These are phyloP conservation scores for Lynx canadensis DNA, from an alignment of 2,113 vertebrate species.

Conservation along the genomic window DNA sequence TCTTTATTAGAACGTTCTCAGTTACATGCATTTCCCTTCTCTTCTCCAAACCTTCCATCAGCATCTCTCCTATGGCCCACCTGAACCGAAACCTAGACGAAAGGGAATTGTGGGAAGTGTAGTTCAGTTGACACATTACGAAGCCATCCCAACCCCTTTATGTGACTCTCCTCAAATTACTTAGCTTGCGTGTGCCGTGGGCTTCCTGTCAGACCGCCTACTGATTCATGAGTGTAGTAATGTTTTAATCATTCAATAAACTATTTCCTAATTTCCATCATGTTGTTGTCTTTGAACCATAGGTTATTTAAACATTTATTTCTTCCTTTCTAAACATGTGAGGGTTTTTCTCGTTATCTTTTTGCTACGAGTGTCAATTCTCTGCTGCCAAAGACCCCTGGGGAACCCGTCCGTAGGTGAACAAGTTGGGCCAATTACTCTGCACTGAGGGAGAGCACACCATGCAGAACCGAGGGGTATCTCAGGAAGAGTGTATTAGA, in stretches of 20 bases:
- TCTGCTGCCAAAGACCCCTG: neutral
- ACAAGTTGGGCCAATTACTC: neutral
- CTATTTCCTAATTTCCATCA: neutral
- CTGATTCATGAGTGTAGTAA: neutral
- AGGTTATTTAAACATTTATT: neutral
- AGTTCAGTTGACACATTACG: neutral
- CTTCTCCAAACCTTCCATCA: neutral
- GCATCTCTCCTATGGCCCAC: neutral
- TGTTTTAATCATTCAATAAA: neutral
- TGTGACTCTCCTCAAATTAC: neutral
- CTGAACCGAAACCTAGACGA: neutral
- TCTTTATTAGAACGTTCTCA: neutral
- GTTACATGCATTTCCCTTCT: neutral
- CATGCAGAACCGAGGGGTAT: neutral
- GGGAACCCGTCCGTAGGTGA: neutral
- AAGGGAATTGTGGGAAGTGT: neutral
- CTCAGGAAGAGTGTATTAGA: neutral
- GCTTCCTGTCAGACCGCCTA: neutral
- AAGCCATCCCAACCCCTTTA: neutral
- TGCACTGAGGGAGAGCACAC: neutral
- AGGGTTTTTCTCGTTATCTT: neutral
- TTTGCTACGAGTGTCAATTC: neutral
- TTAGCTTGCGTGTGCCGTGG: neutral
- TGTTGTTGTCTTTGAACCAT: neutral
- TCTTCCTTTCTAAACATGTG: neutral